Evolutionary conservation across 1,140 invertebrate genomes (phyloP).

Genomic region (Papilio machaon): DNA sequence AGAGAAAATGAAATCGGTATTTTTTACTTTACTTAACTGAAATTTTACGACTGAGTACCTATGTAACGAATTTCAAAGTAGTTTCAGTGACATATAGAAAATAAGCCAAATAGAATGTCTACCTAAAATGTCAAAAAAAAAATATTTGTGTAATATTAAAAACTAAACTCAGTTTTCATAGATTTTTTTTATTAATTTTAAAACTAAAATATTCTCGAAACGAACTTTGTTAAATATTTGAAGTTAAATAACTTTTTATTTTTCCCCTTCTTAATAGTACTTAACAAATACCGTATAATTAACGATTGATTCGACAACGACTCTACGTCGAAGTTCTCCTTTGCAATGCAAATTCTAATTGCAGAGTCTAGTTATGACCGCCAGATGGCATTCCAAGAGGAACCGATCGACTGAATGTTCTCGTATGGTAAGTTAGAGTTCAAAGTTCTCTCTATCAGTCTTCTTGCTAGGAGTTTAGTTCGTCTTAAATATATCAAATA

Average conservation of each 20-base stretch:
- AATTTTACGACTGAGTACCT: too few species aligned
- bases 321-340: slow-evolving; percentile 15
- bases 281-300: slow-evolving; percentile 22
- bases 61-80: too few species aligned
- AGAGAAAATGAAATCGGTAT: too few species aligned
- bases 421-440: slow-evolving; percentile 14
- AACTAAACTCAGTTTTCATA: too few species aligned
- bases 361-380: slow-evolving; percentile 23
- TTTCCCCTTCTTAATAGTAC: not conserved
- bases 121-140: too few species aligned
- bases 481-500: not conserved
- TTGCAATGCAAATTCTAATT: slow-evolving; percentile 27
- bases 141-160: too few species aligned
- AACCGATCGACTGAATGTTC: slow-evolving; percentile 24
- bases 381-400: not conserved
- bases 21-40: too few species aligned
- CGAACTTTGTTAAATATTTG: not conserved
- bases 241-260: not conserved
- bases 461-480: not conserved
- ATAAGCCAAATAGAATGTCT: too few species aligned
- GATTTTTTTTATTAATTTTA: too few species aligned
- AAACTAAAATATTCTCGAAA: not conserved
- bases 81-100: too few species aligned
- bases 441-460: slow-evolving; percentile 4
- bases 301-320: slow-evolving; percentile 24